These are phyloP conservation scores for human (Homo sapiens) DNA, from an alignment of 2,113 vertebrate genomes.

Conservation along the genomic window DNA sequence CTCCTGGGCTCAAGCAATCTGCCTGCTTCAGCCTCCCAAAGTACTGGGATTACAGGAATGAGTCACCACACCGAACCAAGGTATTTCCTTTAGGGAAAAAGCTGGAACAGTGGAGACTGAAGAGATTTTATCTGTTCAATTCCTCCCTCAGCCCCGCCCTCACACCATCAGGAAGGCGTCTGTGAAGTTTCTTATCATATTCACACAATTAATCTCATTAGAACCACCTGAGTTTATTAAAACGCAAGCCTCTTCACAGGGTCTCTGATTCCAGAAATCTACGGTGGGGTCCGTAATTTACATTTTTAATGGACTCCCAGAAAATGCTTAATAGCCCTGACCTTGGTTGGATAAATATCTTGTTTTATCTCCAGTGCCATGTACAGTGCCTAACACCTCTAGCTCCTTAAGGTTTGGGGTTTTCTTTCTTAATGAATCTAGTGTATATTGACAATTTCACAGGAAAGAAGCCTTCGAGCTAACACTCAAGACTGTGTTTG, in stretches of 20 bases:
- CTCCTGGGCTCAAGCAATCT: no score
- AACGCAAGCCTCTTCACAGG: not conserved
- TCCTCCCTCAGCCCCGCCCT: no score
- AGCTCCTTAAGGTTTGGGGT: not conserved
- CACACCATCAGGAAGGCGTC: not conserved
- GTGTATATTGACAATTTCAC: not conserved
- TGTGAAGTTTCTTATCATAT: not conserved
- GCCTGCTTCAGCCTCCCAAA: no score
- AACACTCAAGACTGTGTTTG: not conserved
- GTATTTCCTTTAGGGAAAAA: not conserved
- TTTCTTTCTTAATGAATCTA: not conserved
- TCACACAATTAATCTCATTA: not conserved
- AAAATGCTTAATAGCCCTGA: not conserved
- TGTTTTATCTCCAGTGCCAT: not conserved
- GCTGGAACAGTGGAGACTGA: not conserved
- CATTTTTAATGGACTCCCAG: conserved; percentile 29
- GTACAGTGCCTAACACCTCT: not conserved
- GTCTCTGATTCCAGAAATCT: not conserved
- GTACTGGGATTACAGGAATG: no score
- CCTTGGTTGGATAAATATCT: not conserved
- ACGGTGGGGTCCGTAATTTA: not conserved
- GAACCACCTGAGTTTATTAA: not conserved
- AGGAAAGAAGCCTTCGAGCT: not conserved
- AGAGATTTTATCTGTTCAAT: not conserved
- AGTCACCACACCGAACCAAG: no score